phyloP scores from a whole-genome alignment of 2,113 vertebrate species.

The Trinectes maculatus region DNA sequence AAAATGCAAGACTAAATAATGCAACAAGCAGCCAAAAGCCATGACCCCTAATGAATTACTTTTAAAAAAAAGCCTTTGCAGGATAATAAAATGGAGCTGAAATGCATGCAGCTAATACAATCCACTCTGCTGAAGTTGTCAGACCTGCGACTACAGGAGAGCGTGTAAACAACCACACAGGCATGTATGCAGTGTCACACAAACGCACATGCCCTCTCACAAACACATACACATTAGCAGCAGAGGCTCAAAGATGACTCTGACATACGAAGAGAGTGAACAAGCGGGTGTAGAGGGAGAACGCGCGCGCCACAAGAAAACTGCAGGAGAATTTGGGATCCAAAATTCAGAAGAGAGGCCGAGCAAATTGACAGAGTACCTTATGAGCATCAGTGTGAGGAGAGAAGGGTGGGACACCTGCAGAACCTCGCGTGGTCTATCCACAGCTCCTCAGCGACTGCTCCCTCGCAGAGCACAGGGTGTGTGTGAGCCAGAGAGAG shows the following conservation, averaged over 20 bases:
- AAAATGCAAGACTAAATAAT: constrained; percentile 49
- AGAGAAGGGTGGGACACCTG: constrained; percentile 78
- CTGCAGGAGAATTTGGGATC: not conserved
- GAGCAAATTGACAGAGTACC: constrained; percentile 65
- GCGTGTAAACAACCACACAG: constrained; percentile 68
- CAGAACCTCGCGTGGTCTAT: constrained; percentile 72
- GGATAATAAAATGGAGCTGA: constrained; percentile 30
- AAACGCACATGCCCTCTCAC: constrained; percentile 48
- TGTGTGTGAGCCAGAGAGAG: constrained; percentile 68
- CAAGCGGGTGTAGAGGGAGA: constrained; percentile 1
- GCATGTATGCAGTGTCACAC: constrained; percentile 43
- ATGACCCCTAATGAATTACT: constrained; percentile 26
- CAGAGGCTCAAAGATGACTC: constrained; percentile 46
- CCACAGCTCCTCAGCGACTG: constrained; percentile 77
- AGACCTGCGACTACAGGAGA: constrained; percentile 45
- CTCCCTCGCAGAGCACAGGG: constrained; percentile 79
- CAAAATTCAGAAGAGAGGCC: not conserved
- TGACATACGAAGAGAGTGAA: constrained; percentile 32
- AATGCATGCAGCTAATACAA: constrained; percentile 29
- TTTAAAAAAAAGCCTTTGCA: constrained; percentile 39
- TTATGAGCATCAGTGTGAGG: constrained; percentile 68
- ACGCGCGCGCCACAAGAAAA: constrained; percentile 35
- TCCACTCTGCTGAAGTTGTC: constrained; percentile 62
- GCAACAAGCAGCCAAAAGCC: constrained; percentile 52
- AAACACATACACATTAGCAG: constrained; percentile 41